Base-by-base conservation (phyloP, 2,888 invertebrate species). In the Gortyna flavago region DNA sequence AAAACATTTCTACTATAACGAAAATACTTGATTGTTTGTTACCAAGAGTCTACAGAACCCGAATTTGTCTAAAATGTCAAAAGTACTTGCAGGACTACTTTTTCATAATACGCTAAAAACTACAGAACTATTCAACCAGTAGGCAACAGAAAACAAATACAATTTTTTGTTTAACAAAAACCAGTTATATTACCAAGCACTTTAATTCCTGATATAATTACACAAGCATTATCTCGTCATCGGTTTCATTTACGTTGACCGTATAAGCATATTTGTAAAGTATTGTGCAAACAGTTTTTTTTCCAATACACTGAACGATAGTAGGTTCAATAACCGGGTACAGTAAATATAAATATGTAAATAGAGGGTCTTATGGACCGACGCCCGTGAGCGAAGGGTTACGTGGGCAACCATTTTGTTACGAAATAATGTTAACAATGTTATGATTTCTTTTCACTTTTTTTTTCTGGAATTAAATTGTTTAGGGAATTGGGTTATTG, bases 251-350 rank as follows among this genome's bases (percentile, higher is more conserved):
- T 73, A 76, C 75, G 54, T 72, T 86, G 78, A 89, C 86, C 85
- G 83, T 88, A 85, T 88, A 89, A 87, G 81, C 83, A 86, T 92
- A 88, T 90, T 90, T 89, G 89, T 86, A 75, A 80, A 80, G 79
- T 76, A 77, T 85, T 81, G 86, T 82, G 87, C 89, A 88, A 89
- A 92, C 91, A 92, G 82, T 89, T 91, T 93, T 93, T 71, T 93
- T 92, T 90, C 90, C 91, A 90, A 90, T 91, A 89, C 89, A 71
- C 68, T 72, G 71, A 86, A 38, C 74, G 90, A 93, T 93, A 92
- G 83, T 81, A 86, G 85, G 95, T 93, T 94, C 93, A 93, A 93
- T 92, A 91, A 85, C 92, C 93, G 90, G 71, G 86, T 72, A 77
- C 66, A 78, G 89, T 88, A 82, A 88, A 90, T 90, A 90, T 91